Evolutionary conservation across 2,888 invertebrate genomes (phyloP), one percentile per base, ranked within the genome.

Genomic region (Antitype chi): DNA sequence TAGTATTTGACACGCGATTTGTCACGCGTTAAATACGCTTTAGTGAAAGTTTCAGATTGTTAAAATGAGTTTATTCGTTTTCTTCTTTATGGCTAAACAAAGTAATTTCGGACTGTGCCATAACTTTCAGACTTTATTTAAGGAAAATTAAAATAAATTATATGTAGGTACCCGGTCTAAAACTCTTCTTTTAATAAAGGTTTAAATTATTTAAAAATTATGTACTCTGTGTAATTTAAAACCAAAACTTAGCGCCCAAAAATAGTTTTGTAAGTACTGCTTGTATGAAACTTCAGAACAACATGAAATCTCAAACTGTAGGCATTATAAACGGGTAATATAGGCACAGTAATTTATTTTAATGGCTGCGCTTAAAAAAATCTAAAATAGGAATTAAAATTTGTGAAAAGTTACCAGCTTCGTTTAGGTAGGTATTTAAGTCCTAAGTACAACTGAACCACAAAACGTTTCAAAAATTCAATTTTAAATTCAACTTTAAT

Each of bases 1-100:
- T 85, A 80, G 60, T 81, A 84, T 85, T 85, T 85, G 82, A 85
- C 86, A 81, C 78, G 84, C 84, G 80, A 81, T 85, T 84, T 80
- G 74, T 88, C 74, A 85, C 80, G 69, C 67, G 77, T 70, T 76
- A 80, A 78, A 81, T 80, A 72, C 43, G 38, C 70, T 76, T 70
- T 70, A 59, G 23, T 53, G 38, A n/a, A 69, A 52, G n/a, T 63
- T 66, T 38, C 43, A 32, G 32, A 53, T 69, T 62, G 52, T 20
- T n/a, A 0, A 70, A 53, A 70, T 17, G 23, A 62, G 5, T 59
- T 72, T 13, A 7, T 43, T 25, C 3, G 38, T 43, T 59, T 59
- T 53, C 25, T 23, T 52, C 15, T 62, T 59, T n/a, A 13, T 20
- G 3, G 43, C 1, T 53, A 8, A 53, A 59, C 57, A 80, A 84